phyloP scores from a whole-genome alignment of 2,113 vertebrate genomes.

The Indicator indicator region DNA sequence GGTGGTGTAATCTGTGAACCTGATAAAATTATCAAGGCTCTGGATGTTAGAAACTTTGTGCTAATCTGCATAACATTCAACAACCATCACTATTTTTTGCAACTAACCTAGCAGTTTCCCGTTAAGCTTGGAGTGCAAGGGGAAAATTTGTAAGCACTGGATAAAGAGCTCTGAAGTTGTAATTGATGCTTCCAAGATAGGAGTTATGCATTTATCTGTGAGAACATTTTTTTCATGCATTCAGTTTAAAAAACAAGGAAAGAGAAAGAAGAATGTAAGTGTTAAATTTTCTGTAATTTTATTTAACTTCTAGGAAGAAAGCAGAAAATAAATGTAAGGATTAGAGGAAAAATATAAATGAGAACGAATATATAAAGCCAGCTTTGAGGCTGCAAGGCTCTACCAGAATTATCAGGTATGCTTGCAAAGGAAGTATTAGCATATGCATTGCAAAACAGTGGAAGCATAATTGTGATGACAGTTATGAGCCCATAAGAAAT shows the following conservation, averaged over 20 bases:
- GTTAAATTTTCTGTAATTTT: not conserved
- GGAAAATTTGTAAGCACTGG: not conserved
- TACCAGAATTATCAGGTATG: slow-evolving; percentile 41
- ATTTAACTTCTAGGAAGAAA: slow-evolving; percentile 13
- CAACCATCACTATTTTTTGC: not conserved
- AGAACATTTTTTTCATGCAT: not conserved
- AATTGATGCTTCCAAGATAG: not conserved
- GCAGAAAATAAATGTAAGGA: slow-evolving; percentile 14
- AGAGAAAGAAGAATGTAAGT: not conserved
- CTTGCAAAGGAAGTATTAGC: slow-evolving; percentile 36
- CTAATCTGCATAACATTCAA: not conserved
- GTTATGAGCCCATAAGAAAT: slow-evolving; percentile 47
- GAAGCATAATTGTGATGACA: not conserved
- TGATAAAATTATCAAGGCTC: not conserved
- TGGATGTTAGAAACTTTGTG: not conserved
- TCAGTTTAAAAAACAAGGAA: not conserved
- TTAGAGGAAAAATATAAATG: slow-evolving; percentile 47
- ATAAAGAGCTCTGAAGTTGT: not conserved
- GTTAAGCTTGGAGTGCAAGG: not conserved
- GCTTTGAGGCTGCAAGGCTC: not conserved
- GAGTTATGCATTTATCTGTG: not conserved
- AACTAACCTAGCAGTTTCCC: not conserved
- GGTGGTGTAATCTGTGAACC: not conserved
- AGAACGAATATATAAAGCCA: slow-evolving; percentile 45
- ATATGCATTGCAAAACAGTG: slow-evolving; percentile 32